A percentile compares a stretch with the other conserved stretches of the same genome.
Evolutionary conservation across 2,113 vertebrate species (phyloP).

Genomic region (Mus pahari): DNA sequence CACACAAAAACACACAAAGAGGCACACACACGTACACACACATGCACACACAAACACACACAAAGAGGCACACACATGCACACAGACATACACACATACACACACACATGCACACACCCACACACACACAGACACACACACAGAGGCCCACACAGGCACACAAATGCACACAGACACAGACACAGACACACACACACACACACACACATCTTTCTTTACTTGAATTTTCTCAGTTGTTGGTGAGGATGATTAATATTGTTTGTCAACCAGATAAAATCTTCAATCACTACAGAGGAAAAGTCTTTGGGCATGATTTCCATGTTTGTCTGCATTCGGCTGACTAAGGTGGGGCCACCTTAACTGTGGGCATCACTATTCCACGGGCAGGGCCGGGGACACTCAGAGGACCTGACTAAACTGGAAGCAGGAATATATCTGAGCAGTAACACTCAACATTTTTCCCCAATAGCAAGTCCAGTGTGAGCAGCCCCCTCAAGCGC

Average conservation of each 20-base stretch:
- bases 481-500: not conserved
- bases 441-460: too few species aligned
- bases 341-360: not conserved
- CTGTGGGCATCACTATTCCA: too few species aligned
- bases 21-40: not conserved
- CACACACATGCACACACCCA: fast-evolving
- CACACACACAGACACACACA: too few species aligned
- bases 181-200: too few species aligned
- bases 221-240: not conserved
- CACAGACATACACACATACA: not conserved
- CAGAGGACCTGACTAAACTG: not conserved
- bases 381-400: not conserved
- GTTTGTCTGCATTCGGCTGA: too few species aligned
- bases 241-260: not conserved
- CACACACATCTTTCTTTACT: not conserved
- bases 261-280: too few species aligned
- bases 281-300: too few species aligned
- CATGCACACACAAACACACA: not conserved
- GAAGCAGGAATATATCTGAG: not conserved
- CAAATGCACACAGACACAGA: not conserved
- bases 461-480: not conserved
- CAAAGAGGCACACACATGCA: not conserved
- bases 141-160: not conserved
- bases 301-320: too few species aligned
- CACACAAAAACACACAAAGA: not conserved